These are phyloP conservation scores for Adelosebastes latens DNA, from an alignment of 2,797 vertebrate genomes.

Conservation along the genomic window DNA sequence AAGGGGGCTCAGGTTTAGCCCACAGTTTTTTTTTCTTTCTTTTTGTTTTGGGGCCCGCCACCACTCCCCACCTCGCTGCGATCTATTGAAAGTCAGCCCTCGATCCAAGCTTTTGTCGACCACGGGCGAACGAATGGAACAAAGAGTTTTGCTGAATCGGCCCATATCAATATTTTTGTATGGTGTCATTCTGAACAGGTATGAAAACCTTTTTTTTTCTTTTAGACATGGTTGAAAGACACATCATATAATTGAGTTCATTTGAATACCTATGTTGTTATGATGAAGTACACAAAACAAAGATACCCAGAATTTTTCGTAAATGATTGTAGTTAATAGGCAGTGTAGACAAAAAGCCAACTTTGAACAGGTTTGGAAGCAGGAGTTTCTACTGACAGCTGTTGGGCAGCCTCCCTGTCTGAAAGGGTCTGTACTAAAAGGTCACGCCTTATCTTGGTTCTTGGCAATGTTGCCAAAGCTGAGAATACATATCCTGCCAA, in stretches of 20 bases:
- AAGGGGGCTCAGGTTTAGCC: neutral
- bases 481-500: neutral
- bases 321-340: neutral
- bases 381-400: neutral
- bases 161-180: neutral
- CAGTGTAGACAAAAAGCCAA: neutral
- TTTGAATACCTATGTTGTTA: neutral
- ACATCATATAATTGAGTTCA: neutral
- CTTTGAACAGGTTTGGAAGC: neutral
- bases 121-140: neutral
- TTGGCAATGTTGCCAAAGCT: neutral
- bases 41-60: no score
- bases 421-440: neutral
- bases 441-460: neutral
- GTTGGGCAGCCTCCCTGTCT: neutral
- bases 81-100: no score
- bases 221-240: neutral
- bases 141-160: neutral
- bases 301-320: neutral
- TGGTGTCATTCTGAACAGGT: neutral
- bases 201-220: neutral
- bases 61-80: no score
- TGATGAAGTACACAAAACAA: neutral
- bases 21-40: no score
- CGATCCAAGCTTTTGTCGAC: no score